Base-by-base conservation (phyloP, 1,140 invertebrate genomes). In the Drosophila ambigua region DNA sequence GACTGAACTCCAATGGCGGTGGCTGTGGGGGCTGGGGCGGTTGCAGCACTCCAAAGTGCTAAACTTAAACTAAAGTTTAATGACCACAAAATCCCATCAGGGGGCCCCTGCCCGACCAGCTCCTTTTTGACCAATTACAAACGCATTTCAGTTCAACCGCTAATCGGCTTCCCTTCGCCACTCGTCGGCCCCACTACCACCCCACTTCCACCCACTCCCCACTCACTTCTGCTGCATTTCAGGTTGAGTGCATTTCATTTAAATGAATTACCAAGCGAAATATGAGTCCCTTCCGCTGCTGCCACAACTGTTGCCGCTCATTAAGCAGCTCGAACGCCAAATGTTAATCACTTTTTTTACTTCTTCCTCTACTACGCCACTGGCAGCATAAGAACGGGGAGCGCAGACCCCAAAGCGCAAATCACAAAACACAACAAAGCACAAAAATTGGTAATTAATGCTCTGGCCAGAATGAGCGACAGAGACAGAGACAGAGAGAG, bases 211-310 rank as follows among this genome's bases (percentile, higher is more conserved):
- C 4, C 20, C 5, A 4, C 43, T 15, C 16, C 16, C 13, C 7
- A n/a, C 35, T 13, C 31, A 13, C 11, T 44, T 50, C 44, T 48
- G 8, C 46, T 65, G 72, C 67, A 85, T 80, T 80, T 77, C 59
- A 81, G 77, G 83, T 82, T 87, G 78, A 87, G 82, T 88, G 83
- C 83, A 87, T 82, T 81, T 88, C 75, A 72, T 87, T 87, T 88
- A 78, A 88, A 87, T 88, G 78, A 87, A 87, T 87, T 85, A 87
- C 78, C 82, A 79, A 79, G 83, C 78, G 55, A 88, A 87, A 87
- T 87, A 88, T 87, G 65, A 88, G 57, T 39, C 54, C 65, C 13
- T 63, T 16, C 51, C 49, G 31, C 15, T 20, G n/a, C 24, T 20
- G 16, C 20, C 65, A 35, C 15, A 50, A 57, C 46, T 44, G 54